Conservation (phyloP, 1,140 invertebrate species). For the Drosophila azteca region DNA sequence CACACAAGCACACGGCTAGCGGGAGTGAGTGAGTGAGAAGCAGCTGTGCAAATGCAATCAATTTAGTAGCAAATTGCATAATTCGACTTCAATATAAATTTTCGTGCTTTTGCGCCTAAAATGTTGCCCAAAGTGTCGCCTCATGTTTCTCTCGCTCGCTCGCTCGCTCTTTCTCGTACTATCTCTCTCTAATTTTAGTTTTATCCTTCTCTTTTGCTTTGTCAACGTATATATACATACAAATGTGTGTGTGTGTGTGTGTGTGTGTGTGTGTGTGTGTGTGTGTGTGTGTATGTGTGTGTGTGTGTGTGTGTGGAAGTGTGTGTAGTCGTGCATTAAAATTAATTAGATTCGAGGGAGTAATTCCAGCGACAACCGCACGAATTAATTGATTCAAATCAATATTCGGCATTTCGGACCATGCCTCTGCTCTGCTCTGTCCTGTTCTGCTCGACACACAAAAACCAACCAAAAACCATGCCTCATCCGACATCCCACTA, state of each 20-base stretch:
- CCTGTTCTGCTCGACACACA: slow-evolving; percentile 8
- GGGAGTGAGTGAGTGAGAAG: slow-evolving; percentile 6
- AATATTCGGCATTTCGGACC: slow-evolving; percentile 80
- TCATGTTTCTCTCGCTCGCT: slow-evolving; percentile 32
- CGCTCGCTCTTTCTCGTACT: background rate
- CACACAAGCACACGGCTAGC: background rate
- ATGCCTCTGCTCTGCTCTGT: slow-evolving; percentile 31
- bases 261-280: slow-evolving; percentile 54
- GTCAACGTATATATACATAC: slow-evolving; percentile 11
- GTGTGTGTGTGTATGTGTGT: slow-evolving; percentile 57
- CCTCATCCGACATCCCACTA: background rate
- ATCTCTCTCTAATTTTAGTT: background rate
- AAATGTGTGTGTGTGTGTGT: slow-evolving; percentile 28
- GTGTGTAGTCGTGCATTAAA: slow-evolving; percentile 82
- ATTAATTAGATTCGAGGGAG: slow-evolving; percentile 84
- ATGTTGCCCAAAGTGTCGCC: slow-evolving; percentile 77
- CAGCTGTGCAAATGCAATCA: slow-evolving; percentile 79
- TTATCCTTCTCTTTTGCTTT: slow-evolving; percentile 6
- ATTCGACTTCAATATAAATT: slow-evolving; percentile 81
- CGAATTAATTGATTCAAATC: slow-evolving; percentile 84
- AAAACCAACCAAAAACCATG: slow-evolving; percentile 35
- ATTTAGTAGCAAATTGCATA: slow-evolving; percentile 82
- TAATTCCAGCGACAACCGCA: slow-evolving; percentile 83
- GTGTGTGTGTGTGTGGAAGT: slow-evolving; percentile 35
- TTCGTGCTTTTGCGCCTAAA: slow-evolving; percentile 71